These are phyloP conservation scores for Muraenolepis orangiensis DNA, from an alignment of 2,797 vertebrate genomes.

Conservation along the genomic window DNA sequence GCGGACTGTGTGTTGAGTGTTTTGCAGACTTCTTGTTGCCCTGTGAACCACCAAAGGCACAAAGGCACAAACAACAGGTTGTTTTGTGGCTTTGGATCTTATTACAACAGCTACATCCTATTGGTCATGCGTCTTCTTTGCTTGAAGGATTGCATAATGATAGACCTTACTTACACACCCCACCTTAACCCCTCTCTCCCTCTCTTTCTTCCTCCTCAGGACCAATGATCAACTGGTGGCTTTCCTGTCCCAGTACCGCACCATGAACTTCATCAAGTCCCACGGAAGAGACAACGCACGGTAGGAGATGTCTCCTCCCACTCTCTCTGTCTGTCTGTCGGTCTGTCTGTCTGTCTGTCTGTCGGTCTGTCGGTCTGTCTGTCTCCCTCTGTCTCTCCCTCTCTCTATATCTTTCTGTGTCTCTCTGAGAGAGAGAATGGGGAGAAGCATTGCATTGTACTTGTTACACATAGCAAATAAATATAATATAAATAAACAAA, in stretches of 20 bases:
- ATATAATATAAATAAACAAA: no score
- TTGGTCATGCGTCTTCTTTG: background rate
- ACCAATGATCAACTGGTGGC: slow-evolving; percentile 92
- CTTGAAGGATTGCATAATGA: background rate
- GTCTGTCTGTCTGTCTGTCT: background rate
- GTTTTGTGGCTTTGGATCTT: background rate
- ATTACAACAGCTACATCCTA: background rate
- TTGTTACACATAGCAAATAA: no score
- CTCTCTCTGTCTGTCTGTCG: background rate
- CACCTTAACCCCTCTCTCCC: no score
- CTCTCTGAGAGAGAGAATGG: no score
- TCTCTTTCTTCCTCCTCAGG: slow-evolving; percentile 65
- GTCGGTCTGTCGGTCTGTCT: background rate
- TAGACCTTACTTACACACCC: background rate
- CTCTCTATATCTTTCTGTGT: no score
- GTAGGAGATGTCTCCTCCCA: slow-evolving; percentile 60
- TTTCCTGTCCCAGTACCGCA: slow-evolving; percentile 88
- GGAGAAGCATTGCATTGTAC: no score
- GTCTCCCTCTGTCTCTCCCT: no score
- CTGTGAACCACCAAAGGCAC: background rate
- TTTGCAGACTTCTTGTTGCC: background rate
- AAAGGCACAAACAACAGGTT: no score
- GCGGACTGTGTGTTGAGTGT: background rate
- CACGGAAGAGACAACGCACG: slow-evolving; percentile 96
- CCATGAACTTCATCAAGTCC: slow-evolving; percentile 97